Evolutionary conservation across 1,140 invertebrate genomes (phyloP), one percentile per base, ranked within the genome.

Genomic region (Trichogramma pretiosum): DNA sequence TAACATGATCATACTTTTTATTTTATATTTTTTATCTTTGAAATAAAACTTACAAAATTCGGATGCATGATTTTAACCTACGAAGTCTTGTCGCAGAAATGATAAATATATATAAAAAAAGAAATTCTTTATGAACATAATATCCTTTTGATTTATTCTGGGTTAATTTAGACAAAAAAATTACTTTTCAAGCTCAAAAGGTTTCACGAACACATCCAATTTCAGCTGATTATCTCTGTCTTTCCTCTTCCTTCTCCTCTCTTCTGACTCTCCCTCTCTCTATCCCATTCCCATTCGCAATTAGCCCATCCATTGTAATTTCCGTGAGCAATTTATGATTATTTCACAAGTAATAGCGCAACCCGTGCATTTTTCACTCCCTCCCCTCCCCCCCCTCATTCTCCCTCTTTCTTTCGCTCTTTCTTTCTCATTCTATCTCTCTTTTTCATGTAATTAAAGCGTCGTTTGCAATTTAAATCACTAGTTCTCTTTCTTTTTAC

Each of bases 301-400:
- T 38, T 38, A 38, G 23, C 11, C 16, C 44, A 39, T 40, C 22
- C 30, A 17, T 40, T 22, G 18, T 30, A 17, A 34, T 36, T 46
- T 34, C 22, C 4, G 17, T 35, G 49, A 30, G n/a, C 19, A 16
- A 40, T 33, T 40, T 46, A 44, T 46, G 14, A 46, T 42, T 47
- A 24, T 17, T 34, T 46, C 16, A 39, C 2, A 32, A 43, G 41
- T 43, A 43, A 43, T 34, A 22, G 26, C 19, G 28, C 28, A 16
- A 34, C 5, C 5, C 16, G 10, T 14, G 5, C 10, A 32, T 17
- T 28, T 30, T 16, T 24, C 4, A 26, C 7, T 0, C 19, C 9
- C 34, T 7, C 9, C 14, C 32, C n/a, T 11, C 5, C 24, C 40
- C 16, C 13, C 30, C 19, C 24, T 14, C 10, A 13, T 3, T 3